Base-by-base conservation (phyloP, 2,888 invertebrate genomes). In the Andrena bucephala region DNA sequence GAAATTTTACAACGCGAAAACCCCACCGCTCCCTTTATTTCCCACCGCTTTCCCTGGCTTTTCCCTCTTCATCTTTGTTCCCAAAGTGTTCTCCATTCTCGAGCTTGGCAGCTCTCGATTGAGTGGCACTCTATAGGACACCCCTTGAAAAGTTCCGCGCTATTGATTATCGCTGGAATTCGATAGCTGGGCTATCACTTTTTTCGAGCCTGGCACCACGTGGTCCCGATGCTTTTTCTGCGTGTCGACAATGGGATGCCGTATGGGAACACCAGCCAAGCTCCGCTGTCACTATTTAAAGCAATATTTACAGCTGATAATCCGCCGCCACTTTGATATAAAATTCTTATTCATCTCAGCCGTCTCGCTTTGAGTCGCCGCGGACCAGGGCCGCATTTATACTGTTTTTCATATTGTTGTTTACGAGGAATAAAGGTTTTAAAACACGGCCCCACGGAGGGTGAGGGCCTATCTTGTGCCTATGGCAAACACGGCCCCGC, bases 151-250 rank as follows among this genome's bases (percentile, higher is more conserved):
- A 72, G 80, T 81, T 77, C 36, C 71, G 13, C 48, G 72, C 67
- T 81, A 81, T 81, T 77, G 80, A 81, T 81, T 78, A 81, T 73
- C 72, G 7, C 42, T 54, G 78, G 50, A 81, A 78, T 81, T 81
- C 72, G 78, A 78, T 78, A 78, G 63, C 54, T 63, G 31, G 57
- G 71, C 63, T 69, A 62, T 33, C 60, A 68, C 68, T 65, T 81
- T 42, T 73, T 81, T n/a, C 27, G 24, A 57, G 48, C 54, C 60
- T 42, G 29, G 16, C 31, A 50, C 54, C 68, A 78, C 54, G 57
- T 59, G 57, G n/a, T 20, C 2, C 33, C 52, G 8, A 71, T 59
- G 20, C 42, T 16, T 13, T n/a, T 29, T 1, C 57, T 42, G 20
- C 16, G 16, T 31, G 54, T 54, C 62, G 29, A 31, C 20, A 54